A percentile compares a stretch with the other conserved stretches of the same genome.
Evolutionary conservation across 2,888 invertebrate species (phyloP).

Genomic region (Plagodis dolabraria): DNA sequence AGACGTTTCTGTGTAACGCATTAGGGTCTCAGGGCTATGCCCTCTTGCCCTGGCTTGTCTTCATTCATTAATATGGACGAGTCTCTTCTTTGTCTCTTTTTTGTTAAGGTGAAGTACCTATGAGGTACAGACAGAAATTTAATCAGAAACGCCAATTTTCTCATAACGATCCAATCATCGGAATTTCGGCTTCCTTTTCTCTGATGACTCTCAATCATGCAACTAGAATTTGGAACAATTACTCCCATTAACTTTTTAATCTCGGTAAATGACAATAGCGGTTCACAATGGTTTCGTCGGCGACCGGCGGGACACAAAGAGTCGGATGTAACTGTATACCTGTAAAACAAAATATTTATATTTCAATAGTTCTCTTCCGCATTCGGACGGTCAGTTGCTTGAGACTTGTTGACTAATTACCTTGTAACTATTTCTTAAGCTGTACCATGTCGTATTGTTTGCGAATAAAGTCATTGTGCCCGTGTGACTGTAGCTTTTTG

Average conservation of each 20-base stretch:
- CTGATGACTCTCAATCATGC: constrained; percentile 27
- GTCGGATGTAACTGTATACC: constrained; percentile 56
- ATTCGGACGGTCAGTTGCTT: constrained; percentile 16
- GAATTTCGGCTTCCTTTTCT: constrained; percentile 14
- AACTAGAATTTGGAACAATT: constrained; percentile 35
- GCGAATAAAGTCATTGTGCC: constrained; percentile 22
- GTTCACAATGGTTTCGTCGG: constrained; percentile 35
- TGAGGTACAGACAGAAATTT: background rate
- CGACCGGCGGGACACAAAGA: constrained; percentile 49
- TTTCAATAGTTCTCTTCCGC: constrained; percentile 42
- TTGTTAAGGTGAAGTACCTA: too few relatives aligned
- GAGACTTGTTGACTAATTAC: constrained; percentile 16
- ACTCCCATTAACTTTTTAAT: constrained; percentile 31
- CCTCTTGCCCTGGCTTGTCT: too few relatives aligned
- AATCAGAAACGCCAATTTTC: constrained; percentile 13
- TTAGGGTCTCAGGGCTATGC: too few relatives aligned
- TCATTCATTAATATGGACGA: too few relatives aligned
- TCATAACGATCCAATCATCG: constrained; percentile 24
- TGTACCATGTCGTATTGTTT: constrained; percentile 13
- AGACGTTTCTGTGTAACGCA: too few relatives aligned
- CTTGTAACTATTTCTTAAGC: constrained; percentile 9
- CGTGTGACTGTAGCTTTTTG: constrained; percentile 19
- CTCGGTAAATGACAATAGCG: constrained; percentile 32
- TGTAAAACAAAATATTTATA: constrained; percentile 51
- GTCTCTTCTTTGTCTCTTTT: too few relatives aligned